Evolutionary conservation across 2,888 invertebrate genomes (phyloP).

Genomic region (Pogonocherus hispidulus): DNA sequence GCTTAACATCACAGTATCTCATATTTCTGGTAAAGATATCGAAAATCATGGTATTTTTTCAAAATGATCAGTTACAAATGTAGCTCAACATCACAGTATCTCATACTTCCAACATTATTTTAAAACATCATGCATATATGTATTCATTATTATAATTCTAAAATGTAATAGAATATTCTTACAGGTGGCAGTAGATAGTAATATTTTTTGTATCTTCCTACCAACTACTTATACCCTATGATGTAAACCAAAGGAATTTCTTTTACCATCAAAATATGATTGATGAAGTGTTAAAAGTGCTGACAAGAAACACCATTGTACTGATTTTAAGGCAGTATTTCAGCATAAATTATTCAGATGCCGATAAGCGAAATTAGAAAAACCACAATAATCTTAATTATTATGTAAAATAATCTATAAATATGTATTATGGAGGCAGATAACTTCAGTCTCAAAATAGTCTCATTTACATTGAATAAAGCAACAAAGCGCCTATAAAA

Average conservation of each 20-base stretch:
- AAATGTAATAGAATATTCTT: too few relatives aligned
- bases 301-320: not conserved
- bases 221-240: too few relatives aligned
- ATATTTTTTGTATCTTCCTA: too few relatives aligned
- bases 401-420: not conserved
- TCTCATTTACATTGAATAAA: slow-evolving; percentile 1
- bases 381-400: slow-evolving; percentile 4
- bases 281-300: not conserved
- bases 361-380: not conserved
- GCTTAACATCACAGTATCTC: too few relatives aligned
- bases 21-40: too few relatives aligned
- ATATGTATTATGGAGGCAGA: not conserved
- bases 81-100: too few relatives aligned
- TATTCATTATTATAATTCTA: too few relatives aligned
- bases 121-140: too few relatives aligned
- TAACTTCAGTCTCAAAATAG: not conserved
- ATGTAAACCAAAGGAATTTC: not conserved
- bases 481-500: not conserved
- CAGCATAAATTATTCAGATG: not conserved
- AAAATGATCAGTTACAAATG: too few relatives aligned
- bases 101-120: too few relatives aligned
- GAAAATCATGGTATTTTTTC: too few relatives aligned
- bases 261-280: not conserved
- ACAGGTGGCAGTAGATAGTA: too few relatives aligned
- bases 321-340: not conserved